Percentiles rank a stretch among this genome's conserved stretches.
Evolutionary conservation across 2,888 invertebrate genomes (phyloP).

Genomic region (Ommatoiulus sabulosus): DNA sequence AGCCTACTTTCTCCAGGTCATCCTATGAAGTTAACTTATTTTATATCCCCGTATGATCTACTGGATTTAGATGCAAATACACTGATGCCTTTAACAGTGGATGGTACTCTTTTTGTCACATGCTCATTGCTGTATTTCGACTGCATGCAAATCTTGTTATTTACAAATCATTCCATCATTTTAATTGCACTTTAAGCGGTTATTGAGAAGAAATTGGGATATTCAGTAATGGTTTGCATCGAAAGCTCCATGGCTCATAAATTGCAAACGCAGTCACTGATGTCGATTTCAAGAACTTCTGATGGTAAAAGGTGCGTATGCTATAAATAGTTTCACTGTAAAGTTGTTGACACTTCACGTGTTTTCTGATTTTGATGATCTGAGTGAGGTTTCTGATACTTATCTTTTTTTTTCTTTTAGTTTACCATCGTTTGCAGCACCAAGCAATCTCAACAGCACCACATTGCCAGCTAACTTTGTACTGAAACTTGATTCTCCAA

Average conservation of each 20-base stretch:
- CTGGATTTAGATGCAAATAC: constrained; percentile 81
- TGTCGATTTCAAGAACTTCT: constrained; percentile 71
- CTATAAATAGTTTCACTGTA: not conserved
- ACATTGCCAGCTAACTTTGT: constrained; percentile 92
- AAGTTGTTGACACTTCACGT: not conserved
- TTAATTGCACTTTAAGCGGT: constrained; percentile 67
- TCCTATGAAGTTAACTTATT: constrained; percentile 93
- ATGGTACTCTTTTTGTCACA: constrained; percentile 70
- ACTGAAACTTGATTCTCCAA: constrained; percentile 82
- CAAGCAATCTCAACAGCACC: constrained; percentile 87
- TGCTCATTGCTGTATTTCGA: constrained; percentile 61
- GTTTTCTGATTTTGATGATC: not conserved
- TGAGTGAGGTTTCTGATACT: not conserved
- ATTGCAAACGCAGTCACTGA: constrained; percentile 74
- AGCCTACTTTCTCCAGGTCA: constrained; percentile 75
- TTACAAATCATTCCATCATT: not conserved
- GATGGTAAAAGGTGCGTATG: constrained; percentile 78
- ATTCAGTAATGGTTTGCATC: constrained; percentile 88
- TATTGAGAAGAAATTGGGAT: constrained; percentile 78
- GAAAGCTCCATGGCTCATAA: constrained; percentile 90
- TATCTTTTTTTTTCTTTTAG: constrained; percentile 66
- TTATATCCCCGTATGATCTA: constrained; percentile 92
- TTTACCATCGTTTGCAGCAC: constrained; percentile 82
- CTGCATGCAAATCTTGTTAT: not conserved
- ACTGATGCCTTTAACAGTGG: constrained; percentile 80